Evolutionary conservation across 2,797 vertebrate species (phyloP), one percentile per base, ranked within the genome.

Genomic region (Oreonectes daqikongensis): DNA sequence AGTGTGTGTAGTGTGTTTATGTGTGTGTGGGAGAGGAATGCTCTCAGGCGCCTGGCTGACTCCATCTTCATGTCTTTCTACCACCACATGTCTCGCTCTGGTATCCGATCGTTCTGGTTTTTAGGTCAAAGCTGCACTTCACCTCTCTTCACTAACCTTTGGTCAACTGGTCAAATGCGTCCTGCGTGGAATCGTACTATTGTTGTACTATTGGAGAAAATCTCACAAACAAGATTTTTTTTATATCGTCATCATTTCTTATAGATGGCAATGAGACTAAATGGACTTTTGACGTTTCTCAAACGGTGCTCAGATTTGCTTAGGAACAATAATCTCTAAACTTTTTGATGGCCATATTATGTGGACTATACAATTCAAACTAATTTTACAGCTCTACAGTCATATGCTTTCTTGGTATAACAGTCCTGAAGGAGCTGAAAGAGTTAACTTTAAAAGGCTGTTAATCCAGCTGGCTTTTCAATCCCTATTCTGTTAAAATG

Each of bases 1-100:
- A 40, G 28, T 52, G 50, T 74, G 70, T 73, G 69, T 69, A 55
- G 63, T 74, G 60, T 68, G 78, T 73, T 55, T 77, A 40, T 79
- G 72, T 76, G 59, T 77, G 69, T 69, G 75, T 73, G 77, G 64
- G 81, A 75, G 52, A 65, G 66, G 75, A 48, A 78, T 75, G 71
- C 50, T 69, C n/a, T 70, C 46, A 55, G 65, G 80, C 76, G 66
- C 30, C 63, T 81, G 55, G n/a, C 53, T 80, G 66, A 75, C 59
- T 64, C 67, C 50, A 18, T 80, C 67, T 67, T 46, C 66, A 38
- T 69, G 63, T 71, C 57, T 75, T 48, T 66, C 68, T 80, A 59
- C 46, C 59, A 52, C 22, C 69, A 57, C 52, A 52, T 10, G 50
- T 79, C 48, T 80, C 44, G 10, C 65, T 67, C 52, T 52, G 57